These are phyloP conservation scores for Pao palembangensis DNA, from an alignment of 2,113 vertebrate genomes.

Conservation along the genomic window DNA sequence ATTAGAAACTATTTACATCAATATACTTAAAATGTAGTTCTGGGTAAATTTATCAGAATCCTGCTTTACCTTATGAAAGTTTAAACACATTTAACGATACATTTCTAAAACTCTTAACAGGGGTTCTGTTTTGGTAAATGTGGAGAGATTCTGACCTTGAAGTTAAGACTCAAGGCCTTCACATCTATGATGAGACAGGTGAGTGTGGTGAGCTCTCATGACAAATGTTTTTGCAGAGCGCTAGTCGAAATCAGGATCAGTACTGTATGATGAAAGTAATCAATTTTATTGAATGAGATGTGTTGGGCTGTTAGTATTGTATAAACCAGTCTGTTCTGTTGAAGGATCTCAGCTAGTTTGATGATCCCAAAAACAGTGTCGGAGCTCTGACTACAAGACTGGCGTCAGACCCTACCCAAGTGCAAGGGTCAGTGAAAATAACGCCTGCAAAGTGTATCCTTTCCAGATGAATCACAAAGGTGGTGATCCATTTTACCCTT, in stretches of 20 bases:
- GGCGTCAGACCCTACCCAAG: conserved; percentile 91
- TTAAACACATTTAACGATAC: not conserved
- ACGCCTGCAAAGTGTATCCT: not conserved
- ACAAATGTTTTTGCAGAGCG: not conserved
- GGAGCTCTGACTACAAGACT: conserved; percentile 93
- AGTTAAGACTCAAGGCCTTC: conserved; percentile 84
- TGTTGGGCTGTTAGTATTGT: no score
- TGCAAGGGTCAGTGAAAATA: conserved; percentile 80
- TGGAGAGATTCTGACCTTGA: conserved; percentile 92
- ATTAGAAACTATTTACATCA: no score
- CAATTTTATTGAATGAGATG: no score
- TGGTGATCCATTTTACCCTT: not conserved
- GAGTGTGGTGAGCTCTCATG: conserved; percentile 65
- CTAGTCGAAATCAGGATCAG: not conserved
- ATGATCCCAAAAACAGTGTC: conserved; percentile 84
- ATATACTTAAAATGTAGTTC: no score
- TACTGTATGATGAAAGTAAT: no score
- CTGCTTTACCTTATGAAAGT: no score
- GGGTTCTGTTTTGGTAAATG: conserved; percentile 93
- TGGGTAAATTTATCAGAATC: no score
- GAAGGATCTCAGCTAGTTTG: conserved; percentile 93
- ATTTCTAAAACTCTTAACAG: conserved; percentile 62
- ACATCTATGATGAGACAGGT: conserved; percentile 90
- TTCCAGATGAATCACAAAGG: not conserved
- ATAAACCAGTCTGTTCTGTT: conserved; percentile 7